Evolutionary conservation across 2,113 vertebrate genomes (phyloP), one percentile per base, ranked within the genome.

Genomic region (Cyrtonyx montezumae): DNA sequence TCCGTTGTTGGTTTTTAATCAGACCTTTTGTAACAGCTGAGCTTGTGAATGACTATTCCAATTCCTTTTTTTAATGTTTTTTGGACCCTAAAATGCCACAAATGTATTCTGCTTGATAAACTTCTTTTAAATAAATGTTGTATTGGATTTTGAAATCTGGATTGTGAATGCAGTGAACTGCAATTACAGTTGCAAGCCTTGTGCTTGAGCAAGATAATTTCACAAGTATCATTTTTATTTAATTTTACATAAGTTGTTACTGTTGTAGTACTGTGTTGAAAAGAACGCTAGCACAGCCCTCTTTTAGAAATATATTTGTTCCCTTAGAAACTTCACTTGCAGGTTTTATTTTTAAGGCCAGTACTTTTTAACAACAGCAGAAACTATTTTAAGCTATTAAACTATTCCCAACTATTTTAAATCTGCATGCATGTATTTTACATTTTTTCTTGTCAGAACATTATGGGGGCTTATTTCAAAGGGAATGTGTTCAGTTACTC

Each of bases 191-290:
- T 74, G 62, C 2, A 45, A 79, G 21, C 53, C 71, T 83, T 37
- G 61, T 61, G 53, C 25, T 79, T 59, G 43, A 79, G 53, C 6
- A 48, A 66, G 53, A 82, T 48, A 79, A 79, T 76, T 87, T 93
- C 58, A 51, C 63, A 85, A 68, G 55, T 93, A 58, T 82, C 55
- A 46, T 25, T 91, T 87, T 71, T 68, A 43, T 51, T 91, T 96
- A 59, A 74, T 46, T 84, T 84, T 75, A 82, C 75, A 37, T 87
- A 61, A 87, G 48, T 48, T 61, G 67, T 87, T 89, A 32, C 46
- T 91, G 59, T 46, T 26, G 12, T 63, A 45, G 71, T 17, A 13
- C 12, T 85, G 6, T 43, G 26, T 76, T 82, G 22, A 56, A 40
- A 91, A 5, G 3, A 76, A 34, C 53, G 26, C 25, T 69, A 30